Percentiles rank a stretch among this genome's conserved stretches.
Conservation (phyloP, 2,797 vertebrate species). For the Enteromius afrohamiltoni region DNA sequence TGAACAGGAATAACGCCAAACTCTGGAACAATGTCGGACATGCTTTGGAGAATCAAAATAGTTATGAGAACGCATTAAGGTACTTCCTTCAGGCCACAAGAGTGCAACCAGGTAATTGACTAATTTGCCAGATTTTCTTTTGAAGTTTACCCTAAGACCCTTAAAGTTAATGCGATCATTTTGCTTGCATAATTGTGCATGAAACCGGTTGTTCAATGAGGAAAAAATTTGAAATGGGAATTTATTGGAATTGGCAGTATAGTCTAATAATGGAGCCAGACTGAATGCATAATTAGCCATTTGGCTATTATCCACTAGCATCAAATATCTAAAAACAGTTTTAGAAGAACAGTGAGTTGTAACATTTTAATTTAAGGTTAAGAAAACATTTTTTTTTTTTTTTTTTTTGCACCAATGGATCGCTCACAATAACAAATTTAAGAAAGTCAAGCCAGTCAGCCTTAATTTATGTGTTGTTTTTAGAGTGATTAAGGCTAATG, state of each 20-base stretch:
- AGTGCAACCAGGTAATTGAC: conserved; percentile 91
- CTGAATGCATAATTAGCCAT: not conserved
- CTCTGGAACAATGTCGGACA: conserved; percentile 99
- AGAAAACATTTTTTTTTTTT: not conserved
- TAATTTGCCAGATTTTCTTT: not conserved
- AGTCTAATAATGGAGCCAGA: not conserved
- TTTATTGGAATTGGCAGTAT: not conserved
- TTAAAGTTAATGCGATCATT: not conserved
- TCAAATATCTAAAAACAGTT: not conserved
- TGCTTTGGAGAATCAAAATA: conserved; percentile 95
- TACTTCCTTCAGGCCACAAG: conserved; percentile 95
- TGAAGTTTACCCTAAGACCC: not conserved
- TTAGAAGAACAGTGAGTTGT: not conserved
- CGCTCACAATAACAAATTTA: not conserved
- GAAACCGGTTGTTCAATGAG: not conserved
- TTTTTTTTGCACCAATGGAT: not conserved
- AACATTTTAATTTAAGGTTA: not conserved
- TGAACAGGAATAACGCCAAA: conserved; percentile 98
- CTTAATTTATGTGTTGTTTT: not conserved
- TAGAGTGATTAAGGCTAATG: not conserved
- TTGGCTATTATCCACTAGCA: not conserved
- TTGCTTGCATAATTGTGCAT: not conserved
- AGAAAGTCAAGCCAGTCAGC: not conserved
- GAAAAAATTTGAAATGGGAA: no score
- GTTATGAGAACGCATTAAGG: conserved; percentile 87